Evolutionary conservation across 1,140 invertebrate species (phyloP), one percentile per base, ranked within the genome.

Genomic region (Panagrolaimus sp.): DNA sequence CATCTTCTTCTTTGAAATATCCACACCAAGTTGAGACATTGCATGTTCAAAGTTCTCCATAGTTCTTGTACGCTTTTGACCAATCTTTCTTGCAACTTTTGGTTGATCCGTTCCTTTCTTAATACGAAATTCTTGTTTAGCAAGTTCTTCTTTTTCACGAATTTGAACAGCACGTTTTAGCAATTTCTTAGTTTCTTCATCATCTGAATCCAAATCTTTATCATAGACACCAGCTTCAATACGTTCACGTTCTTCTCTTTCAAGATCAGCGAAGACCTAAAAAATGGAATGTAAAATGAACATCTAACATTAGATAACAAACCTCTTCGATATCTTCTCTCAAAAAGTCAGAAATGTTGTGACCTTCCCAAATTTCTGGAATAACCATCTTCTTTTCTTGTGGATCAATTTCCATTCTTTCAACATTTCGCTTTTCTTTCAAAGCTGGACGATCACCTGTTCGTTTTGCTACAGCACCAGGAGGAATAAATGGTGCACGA

Each of bases 321-420:
- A 57, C 90, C 84, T 92, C 87, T 80, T 94, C 90, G 74, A 98
- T 95, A 7, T 98, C 92, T 0, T 90, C 90, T 87, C 98, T 94
- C 82, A 99, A 91, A 79, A 94, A 99, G 85, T 99, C 96, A 9
- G 93, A 92, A 78, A 99, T 89, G 85, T 99, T 99, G 82, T 95
- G 92, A 43, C 95, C 95, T 79, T 98, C 89, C 92, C 91, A 96
- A 72, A 98, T 89, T 87, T 98, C 95, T 0, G 96, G 96, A 72
- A 98, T 92, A 5, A 90, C 86, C 85, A 99, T 96, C 84, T 92
- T 92, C 62, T 93, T 93, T n/a, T n/a, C n/a, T 14, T 14, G 46
- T 0, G 70, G 44, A 14, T 65, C 63, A 5, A 69, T 57, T 9
- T 72, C 53, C 73, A 72, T 69, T 57, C 61, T 65, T n/a, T 69